Evolutionary conservation across 2,888 invertebrate species (phyloP).

Genomic region (Ormia ochracea): DNA sequence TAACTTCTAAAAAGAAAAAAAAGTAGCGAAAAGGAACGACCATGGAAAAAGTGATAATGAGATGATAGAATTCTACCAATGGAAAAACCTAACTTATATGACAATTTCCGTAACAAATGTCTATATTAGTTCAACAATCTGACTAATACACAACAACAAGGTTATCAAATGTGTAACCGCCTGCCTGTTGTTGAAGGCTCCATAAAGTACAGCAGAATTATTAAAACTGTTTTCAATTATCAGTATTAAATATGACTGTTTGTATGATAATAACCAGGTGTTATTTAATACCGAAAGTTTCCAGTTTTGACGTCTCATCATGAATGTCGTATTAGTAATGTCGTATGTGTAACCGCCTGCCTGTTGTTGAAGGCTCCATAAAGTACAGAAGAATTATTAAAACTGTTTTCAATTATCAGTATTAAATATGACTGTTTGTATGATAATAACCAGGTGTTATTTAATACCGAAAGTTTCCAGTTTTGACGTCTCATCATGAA

Average conservation of each 20-base stretch:
- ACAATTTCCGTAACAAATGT: background rate
- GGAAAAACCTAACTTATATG: background rate
- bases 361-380: constrained; percentile 7
- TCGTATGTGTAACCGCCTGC: constrained; percentile 53
- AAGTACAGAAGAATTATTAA: too few species aligned
- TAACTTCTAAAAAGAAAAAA: constrained; percentile 5
- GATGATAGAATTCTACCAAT: background rate
- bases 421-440: background rate
- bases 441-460: background rate
- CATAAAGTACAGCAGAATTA: background rate
- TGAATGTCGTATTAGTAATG: constrained; percentile 15
- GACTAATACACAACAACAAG: background rate
- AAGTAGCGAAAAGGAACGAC: background rate
- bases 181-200: background rate
- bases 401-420: too few species aligned
- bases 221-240: constrained; percentile 17
- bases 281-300: background rate
- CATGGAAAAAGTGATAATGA: background rate
- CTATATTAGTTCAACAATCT: constrained; percentile 36
- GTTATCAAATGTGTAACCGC: constrained; percentile 44
- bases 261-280: background rate
- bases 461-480: background rate
- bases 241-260: background rate
- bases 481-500: background rate
- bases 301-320: background rate